Evolutionary conservation across 2,888 invertebrate genomes (phyloP).

Genomic region (Homarus gammarus): DNA sequence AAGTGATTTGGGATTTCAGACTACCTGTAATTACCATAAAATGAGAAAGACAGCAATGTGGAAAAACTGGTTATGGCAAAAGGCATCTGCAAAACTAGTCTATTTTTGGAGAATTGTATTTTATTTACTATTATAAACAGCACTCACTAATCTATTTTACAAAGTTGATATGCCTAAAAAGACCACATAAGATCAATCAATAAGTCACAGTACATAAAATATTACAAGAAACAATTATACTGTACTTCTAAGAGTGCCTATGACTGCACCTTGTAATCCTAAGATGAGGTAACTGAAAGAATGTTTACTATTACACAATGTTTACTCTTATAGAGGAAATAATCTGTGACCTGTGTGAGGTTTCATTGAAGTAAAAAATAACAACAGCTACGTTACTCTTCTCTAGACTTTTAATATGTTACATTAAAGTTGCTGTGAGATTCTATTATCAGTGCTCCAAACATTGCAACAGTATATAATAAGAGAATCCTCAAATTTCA

Average conservation of each 20-base stretch:
- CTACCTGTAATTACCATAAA: no score
- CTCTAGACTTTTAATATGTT: not conserved
- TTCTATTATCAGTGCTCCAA: not conserved
- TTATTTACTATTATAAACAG: slow-evolving; percentile 65
- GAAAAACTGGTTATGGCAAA: no score
- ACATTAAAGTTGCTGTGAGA: not conserved
- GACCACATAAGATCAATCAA: slow-evolving; percentile 50
- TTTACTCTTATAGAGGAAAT: not conserved
- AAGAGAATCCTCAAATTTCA: not conserved
- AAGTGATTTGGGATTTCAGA: no score
- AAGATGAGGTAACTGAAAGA: slow-evolving; percentile 34
- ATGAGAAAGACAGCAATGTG: no score
- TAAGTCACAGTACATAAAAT: slow-evolving; percentile 9
- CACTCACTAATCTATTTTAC: slow-evolving; percentile 66
- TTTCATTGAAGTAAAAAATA: not conserved
- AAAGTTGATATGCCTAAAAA: slow-evolving; percentile 68
- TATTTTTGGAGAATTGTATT: slow-evolving; percentile 1
- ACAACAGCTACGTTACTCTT: not conserved
- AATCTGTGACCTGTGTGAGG: not conserved
- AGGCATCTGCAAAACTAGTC: not conserved
- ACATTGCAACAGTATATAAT: not conserved
- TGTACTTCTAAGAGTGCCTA: not conserved
- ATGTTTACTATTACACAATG: not conserved
- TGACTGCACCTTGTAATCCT: slow-evolving; percentile 25
- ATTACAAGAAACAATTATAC: slow-evolving; percentile 8